Evolutionary conservation across 2,888 invertebrate genomes (phyloP), one percentile per base, ranked within the genome.

Genomic region (Dolichomitus sp.): DNA sequence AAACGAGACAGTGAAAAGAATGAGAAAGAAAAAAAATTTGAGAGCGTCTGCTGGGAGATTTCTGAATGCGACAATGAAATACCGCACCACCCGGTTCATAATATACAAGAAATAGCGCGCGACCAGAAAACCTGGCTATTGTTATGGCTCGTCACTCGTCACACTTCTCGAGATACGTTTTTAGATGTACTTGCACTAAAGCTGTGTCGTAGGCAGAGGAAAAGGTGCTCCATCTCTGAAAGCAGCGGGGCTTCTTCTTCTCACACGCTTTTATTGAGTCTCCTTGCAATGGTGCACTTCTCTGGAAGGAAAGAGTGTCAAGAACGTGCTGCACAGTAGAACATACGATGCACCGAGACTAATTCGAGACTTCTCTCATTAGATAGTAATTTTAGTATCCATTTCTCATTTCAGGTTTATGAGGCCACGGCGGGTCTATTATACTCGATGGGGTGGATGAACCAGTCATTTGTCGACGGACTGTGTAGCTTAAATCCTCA

Each of bases 91-190:
- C 42, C 11, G 68, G 61, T 72, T 50, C 57, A 68, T 74, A 61
- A 80, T 73, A 40, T 48, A 37, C 61, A 30, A 33, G 59, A 57
- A 68, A 74, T 61, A 68, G 72, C 65, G 66, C 40, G 66, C 30
- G 79, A 66, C 48, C 17, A 73, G 68, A 80, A 80, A 74, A 74
- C 54, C 68, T 37, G 30, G 23, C 68, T 33, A 70, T 80, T 80
- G 80, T 75, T 30, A 48, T 33, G 48, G 4, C 69, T 65, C 70
- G 80, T 70, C 80, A 70, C 57, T 70, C 75, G 80, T 80, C 80
- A 76, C 75, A 70, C 69, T 75, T 19, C 69, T 70, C 57, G 40
- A 42, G 65, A 80, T 57, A 50, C n/a, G 54, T 63, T 63, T 75
- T 69, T 69, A 45, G 45, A 9, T 76, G 57, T 12, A 48, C 17